Conservation (phyloP, 1,140 invertebrate genomes). For the Monomorium pharaonis region DNA sequence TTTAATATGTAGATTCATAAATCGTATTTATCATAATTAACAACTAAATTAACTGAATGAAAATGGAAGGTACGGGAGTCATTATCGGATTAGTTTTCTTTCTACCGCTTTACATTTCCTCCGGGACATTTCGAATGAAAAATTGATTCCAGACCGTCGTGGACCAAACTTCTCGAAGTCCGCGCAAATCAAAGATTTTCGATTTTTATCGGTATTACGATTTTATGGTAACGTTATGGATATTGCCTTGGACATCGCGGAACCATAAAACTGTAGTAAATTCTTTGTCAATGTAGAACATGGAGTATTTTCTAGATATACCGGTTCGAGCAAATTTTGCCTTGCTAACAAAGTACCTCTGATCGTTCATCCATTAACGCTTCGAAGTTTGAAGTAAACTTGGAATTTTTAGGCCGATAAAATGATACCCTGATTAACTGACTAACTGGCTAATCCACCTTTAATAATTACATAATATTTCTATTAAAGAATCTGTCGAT, state of each 20-base stretch:
- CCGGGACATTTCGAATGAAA: slow-evolving; percentile 7
- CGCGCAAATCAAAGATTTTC: slow-evolving; percentile 39
- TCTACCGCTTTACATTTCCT: background rate
- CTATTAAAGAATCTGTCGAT: background rate
- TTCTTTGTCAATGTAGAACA: background rate
- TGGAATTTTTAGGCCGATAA: background rate
- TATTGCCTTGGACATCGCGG: background rate
- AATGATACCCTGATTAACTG: background rate
- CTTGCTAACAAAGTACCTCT: background rate
- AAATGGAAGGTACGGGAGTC: background rate
- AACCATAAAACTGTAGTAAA: slow-evolving; percentile 51
- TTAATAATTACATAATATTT: background rate
- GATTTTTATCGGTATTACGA: slow-evolving; percentile 38
- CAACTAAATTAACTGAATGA: background rate
- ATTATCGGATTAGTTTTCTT: background rate
- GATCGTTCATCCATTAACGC: background rate
- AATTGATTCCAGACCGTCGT: slow-evolving; percentile 21
- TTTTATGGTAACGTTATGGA: slow-evolving; percentile 33
- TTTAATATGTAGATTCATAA: background rate
- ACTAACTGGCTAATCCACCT: background rate
- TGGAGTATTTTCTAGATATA: background rate
- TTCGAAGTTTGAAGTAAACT: background rate
- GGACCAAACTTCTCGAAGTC: background rate
- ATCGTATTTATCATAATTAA: background rate
- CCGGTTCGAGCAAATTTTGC: background rate